Evolutionary conservation across 2,113 vertebrate species (phyloP).

Genomic region (Notarius quadriscutis): DNA sequence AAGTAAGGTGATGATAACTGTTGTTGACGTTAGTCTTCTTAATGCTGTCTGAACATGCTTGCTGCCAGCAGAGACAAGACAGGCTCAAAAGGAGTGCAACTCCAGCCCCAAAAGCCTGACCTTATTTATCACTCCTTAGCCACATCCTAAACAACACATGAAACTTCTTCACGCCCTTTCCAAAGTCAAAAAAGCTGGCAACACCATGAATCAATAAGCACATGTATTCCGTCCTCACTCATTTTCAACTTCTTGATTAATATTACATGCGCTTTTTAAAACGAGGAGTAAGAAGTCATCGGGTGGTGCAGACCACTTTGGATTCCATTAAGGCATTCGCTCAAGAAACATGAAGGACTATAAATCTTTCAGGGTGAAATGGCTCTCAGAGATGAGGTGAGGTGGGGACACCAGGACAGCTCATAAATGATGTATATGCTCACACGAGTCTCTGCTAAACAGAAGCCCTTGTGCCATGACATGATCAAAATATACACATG

Average conservation of each 20-base stretch:
- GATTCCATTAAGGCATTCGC: conserved; percentile 67
- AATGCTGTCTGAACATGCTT: conserved; percentile 14
- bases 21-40: conserved; percentile 35
- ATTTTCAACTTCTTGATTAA: conserved; percentile 68
- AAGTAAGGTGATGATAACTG: conserved; percentile 24
- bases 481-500: conserved; percentile 7
- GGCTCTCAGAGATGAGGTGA: conserved; percentile 40
- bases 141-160: background rate
- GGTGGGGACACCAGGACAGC: conserved; percentile 47
- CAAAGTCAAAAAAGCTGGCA: conserved; percentile 33
- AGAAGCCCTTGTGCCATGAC: conserved; percentile 32
- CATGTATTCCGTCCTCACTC: conserved; percentile 56
- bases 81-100: background rate
- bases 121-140: conserved; percentile 2
- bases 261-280: conserved; percentile 64
- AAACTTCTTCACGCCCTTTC: background rate
- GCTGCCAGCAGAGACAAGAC: background rate
- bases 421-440: conserved; percentile 49
- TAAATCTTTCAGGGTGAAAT: conserved; percentile 66
- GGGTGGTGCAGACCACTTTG: conserved; percentile 50
- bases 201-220: conserved; percentile 62
- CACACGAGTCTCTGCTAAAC: conserved; percentile 21
- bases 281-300: conserved; percentile 47
- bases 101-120: background rate
- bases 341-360: conserved; percentile 59